Conservation (phyloP, 2,888 invertebrate genomes). For the Melolontha melolontha region DNA sequence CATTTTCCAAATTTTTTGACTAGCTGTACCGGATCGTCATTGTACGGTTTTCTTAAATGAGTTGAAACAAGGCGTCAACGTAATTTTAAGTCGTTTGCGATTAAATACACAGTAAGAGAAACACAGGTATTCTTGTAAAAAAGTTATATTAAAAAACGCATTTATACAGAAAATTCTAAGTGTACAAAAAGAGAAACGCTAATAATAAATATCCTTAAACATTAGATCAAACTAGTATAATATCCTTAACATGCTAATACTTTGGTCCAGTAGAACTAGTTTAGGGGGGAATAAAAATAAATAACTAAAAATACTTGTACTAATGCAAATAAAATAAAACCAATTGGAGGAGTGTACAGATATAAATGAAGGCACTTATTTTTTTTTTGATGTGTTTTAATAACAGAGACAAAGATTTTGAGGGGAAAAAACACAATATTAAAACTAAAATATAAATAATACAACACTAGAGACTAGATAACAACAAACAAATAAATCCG, state of each 20-base stretch:
- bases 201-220: constrained; percentile 26
- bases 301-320: constrained; percentile 11
- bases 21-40: too few species aligned
- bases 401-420: too few species aligned
- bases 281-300: constrained; percentile 29
- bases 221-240: constrained; percentile 18
- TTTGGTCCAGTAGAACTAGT: constrained; percentile 35
- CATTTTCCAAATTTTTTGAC: too few species aligned
- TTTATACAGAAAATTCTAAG: constrained; percentile 26
- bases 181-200: constrained; percentile 21
- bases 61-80: too few species aligned
- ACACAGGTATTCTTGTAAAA: neutral
- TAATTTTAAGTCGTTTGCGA: too few species aligned
- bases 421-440: too few species aligned
- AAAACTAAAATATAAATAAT: constrained; percentile 14
- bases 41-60: too few species aligned
- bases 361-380: too few species aligned
- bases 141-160: constrained; percentile 19
- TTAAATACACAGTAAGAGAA: neutral
- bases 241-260: constrained; percentile 27
- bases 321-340: neutral
- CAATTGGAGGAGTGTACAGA: too few species aligned
- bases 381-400: too few species aligned
- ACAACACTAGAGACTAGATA: constrained; percentile 38
- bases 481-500: constrained; percentile 28